These are phyloP conservation scores for Eugnorisma glareosa DNA, from an alignment of 2,888 invertebrate genomes.

Conservation along the genomic window DNA sequence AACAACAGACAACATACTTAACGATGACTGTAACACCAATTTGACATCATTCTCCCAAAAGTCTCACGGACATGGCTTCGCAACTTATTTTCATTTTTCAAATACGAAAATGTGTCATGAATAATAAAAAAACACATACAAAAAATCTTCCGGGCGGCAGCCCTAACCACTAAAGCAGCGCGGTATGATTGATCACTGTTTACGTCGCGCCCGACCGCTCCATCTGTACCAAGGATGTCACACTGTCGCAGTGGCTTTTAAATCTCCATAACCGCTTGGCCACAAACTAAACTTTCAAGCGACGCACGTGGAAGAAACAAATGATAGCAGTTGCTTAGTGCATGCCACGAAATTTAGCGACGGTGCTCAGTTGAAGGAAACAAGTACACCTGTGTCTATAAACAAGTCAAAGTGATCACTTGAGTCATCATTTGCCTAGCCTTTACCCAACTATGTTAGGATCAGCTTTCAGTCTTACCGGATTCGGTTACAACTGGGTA, in stretches of 20 bases:
- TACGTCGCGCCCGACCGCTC: conserved; percentile 61
- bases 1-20: not conserved
- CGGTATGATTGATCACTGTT: conserved; percentile 67
- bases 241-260: conserved; percentile 42
- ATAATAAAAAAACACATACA: conserved; percentile 49
- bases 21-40: conserved; percentile 21
- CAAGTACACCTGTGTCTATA: not conserved
- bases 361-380: not conserved
- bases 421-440: too few relatives aligned
- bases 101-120: conserved; percentile 56
- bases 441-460: too few relatives aligned
- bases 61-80: conserved; percentile 31
- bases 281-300: not conserved
- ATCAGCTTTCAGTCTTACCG: too few relatives aligned
- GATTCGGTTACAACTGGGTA: too few relatives aligned
- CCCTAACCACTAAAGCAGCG: conserved; percentile 57
- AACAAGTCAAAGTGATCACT: too few relatives aligned
- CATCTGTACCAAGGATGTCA: conserved; percentile 62
- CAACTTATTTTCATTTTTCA: conserved; percentile 41
- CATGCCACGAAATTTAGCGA: not conserved
- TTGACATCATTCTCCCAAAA: conserved; percentile 19
- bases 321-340: not conserved
- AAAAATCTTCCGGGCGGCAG: conserved; percentile 55
- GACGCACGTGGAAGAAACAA: not conserved
- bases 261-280: conserved; percentile 3